Evolutionary conservation across 2,113 vertebrate species (phyloP), one percentile per base, ranked within the genome.

Genomic region (Thomomys bottae): DNA sequence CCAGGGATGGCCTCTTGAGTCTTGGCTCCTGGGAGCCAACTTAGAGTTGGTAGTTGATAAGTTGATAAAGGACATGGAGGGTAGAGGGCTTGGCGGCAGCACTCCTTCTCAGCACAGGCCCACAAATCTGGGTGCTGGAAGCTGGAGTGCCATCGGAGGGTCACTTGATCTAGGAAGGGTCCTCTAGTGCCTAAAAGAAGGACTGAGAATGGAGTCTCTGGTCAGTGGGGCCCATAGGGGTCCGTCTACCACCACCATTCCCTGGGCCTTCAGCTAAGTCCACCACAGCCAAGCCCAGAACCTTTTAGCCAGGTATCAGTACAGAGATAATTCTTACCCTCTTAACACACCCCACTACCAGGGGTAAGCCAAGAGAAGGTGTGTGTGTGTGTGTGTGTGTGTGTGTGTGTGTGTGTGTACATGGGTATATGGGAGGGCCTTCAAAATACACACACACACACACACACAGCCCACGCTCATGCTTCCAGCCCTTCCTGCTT

Each of bases 51-150:
- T n/a, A n/a, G n/a, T n/a, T n/a, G n/a, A n/a, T n/a, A n/a, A n/a
- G n/a, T 54, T 54, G 49, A 54, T 8, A 75, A 34, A 4, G 21
- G 36, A 67, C 57, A 66, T 34, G 34, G 42, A 64, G 61, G 36
- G 20, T 28, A 54, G 68, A 18, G 12, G 57, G 38, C 5, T 45
- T 2, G 54, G 40, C 23, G 36, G 18, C 2, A 10, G 18, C 45
- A 54, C 49, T 20, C 26, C 59, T 64, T 66, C 76, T 83, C 3
- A 10, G 23, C n/a, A 14, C n/a, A 26, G 26, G 71, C 42, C 54
- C 26, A 11, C 17, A 40, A 20, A 36, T 57, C 71, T 67, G 0
- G 0, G 30, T 3, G 0, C n/a, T 32, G 57, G 61, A 57, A n/a
- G 63, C 15, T 3, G 26, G 45, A 14, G 32, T 28, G 59, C 6